Base-by-base conservation (phyloP, 2,888 invertebrate genomes). In the Plebejus melissa region DNA sequence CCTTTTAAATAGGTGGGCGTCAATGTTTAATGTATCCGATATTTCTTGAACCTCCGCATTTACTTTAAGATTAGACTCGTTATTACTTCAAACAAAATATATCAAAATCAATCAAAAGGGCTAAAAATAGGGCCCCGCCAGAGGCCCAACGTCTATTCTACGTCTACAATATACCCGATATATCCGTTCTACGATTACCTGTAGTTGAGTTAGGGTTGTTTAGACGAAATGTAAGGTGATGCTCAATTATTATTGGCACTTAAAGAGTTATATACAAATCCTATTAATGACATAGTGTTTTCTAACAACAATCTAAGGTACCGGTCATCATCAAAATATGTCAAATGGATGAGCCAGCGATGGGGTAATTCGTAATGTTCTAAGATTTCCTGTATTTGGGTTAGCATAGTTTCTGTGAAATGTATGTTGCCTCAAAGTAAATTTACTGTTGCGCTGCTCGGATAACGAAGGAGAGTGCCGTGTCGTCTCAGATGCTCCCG, bases 401-500 rank as follows among this genome's bases (percentile, higher is more conserved):
- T 22, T 58, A 22, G 22, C 16, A 60, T 60, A 38, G 36, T 69
- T n/a, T 74, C 46, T 74, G 28, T 22, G 74, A 58, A 74, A 74
- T 60, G 46, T 28, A 36, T 65, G 28, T 60, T 60, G 32, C 1
- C 65, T 65, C 11, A 32, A 65, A 65, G 65, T 36, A 16, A 32
- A 13, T 65, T 65, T 65, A 65, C 80, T 82, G 83, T 79, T 81
- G 81, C 85, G 87, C 87, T 88, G 88, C 76, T 88, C 84, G 90
- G 87, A 85, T 81, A 65, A 71, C 75, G 77, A 82, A 91, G 93
- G 90, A 93, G 88, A 90, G 87, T 82, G 93, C 92, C 75, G 88
- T 93, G 76, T 91, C 92, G 80, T 92, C 93, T 79, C 88, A 91
- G 88, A 91, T 92, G 89, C 87, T 93, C 77, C 93, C 93, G 36